Evolutionary conservation across 2,113 vertebrate species (phyloP), one percentile per base, ranked within the genome.

Genomic region (Leptosomus discolor): DNA sequence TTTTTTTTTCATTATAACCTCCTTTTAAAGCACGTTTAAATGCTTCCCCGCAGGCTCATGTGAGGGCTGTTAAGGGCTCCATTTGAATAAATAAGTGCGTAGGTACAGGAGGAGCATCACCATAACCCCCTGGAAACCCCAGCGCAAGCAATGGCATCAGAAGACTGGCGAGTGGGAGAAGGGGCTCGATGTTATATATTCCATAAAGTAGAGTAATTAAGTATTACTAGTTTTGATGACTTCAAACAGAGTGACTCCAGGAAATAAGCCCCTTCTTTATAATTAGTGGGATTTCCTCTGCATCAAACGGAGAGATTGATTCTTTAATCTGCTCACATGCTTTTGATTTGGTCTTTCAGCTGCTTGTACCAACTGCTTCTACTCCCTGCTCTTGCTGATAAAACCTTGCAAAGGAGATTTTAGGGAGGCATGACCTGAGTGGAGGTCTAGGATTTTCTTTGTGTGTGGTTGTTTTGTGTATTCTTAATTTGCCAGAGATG

Each of bases 311-410:
- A 36, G 95, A 88, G 94, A 76, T 94, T 96, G 96, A 94, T 91
- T 91, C 94, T 95, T 96, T 98, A 98, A 98, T 96, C 97, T 97
- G 96, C 96, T 97, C 97, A 98, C 97, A 98, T 98, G 97, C 95
- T 96, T 97, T 95, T 81, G 97, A 97, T 97, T 97, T 96, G 96
- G 87, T 84, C 75, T 94, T 81, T 96, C 92, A 75, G 87, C 95
- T 76, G 60, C 95, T 94, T 84, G 97, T 97, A 98, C 97, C 97
- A 97, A 95, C 97, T 89, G 93, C 89, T 97, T 78, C 95, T 86
- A 91, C 92, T 90, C 95, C 86, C 91, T 79, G 88, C 90, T 85
- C 92, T 70, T 67, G 78, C 84, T 2, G n/a, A 86, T 95, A 97
- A 95, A 95, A 93, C 95, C 95, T 85, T 12, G 61, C 86, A 97